These are phyloP conservation scores for Brachyrhaphis roseni DNA, from an alignment of 2,797 vertebrate species.

Conservation along the genomic window DNA sequence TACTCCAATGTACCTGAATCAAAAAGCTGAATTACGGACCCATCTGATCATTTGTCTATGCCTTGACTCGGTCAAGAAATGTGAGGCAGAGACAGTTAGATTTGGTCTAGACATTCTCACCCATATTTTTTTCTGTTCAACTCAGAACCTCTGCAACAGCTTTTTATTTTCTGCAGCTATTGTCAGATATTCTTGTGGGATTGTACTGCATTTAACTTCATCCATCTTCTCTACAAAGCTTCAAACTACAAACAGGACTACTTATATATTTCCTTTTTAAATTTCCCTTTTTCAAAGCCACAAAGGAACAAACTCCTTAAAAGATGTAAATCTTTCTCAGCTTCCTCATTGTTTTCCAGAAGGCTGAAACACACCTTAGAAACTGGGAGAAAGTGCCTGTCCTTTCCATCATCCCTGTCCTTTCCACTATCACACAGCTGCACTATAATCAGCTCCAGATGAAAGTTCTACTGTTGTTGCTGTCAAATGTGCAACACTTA, in stretches of 20 bases:
- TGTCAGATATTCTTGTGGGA: neutral
- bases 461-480: slow-evolving; percentile 61
- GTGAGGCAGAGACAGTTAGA: neutral
- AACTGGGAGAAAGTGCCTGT: slow-evolving; percentile 38
- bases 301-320: neutral
- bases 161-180: neutral
- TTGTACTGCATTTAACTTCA: neutral
- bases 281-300: neutral
- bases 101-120: neutral
- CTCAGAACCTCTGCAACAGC: neutral
- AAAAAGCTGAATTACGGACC: no score
- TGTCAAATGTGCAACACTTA: slow-evolving; percentile 50
- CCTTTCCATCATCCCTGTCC: slow-evolving; percentile 24
- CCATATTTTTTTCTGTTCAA: neutral
- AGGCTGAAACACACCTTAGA: slow-evolving; percentile 41
- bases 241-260: neutral
- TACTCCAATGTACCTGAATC: no score
- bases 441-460: slow-evolving; percentile 64
- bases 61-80: no score
- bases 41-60: no score
- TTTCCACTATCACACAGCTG: slow-evolving; percentile 32
- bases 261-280: slow-evolving; percentile 1
- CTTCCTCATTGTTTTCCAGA: slow-evolving; percentile 25
- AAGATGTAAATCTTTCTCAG: slow-evolving; percentile 11
- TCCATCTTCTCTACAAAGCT: neutral